These are phyloP conservation scores for Oxytorus armatus DNA, from an alignment of 2,888 invertebrate species.

Conservation along the genomic window DNA sequence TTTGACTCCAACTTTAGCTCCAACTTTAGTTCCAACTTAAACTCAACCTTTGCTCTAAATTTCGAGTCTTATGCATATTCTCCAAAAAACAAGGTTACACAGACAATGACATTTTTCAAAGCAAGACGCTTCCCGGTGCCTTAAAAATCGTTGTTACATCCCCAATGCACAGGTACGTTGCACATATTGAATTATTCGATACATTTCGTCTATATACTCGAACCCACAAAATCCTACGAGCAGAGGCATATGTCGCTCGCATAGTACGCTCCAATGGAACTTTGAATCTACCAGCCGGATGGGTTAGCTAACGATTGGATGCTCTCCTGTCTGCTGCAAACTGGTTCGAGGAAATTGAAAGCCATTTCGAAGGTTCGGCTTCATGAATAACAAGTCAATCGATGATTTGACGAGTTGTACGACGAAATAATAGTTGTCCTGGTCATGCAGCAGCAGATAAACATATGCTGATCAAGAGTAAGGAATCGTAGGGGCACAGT, in stretches of 20 bases:
- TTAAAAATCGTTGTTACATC: neutral
- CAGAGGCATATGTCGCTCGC: neutral
- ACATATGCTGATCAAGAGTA: neutral
- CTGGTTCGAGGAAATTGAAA: slow-evolving; percentile 56
- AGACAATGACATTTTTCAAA: neutral
- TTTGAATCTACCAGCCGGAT: slow-evolving; percentile 12
- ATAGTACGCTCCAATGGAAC: slow-evolving; percentile 4
- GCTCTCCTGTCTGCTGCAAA: neutral
- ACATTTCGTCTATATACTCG: neutral
- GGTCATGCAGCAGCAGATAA: neutral
- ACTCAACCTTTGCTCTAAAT: no score
- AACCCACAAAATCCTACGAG: neutral
- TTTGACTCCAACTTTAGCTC: no score
- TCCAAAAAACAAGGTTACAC: neutral
- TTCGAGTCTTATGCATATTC: no score
- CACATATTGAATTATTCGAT: slow-evolving; percentile 9
- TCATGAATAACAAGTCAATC: slow-evolving; percentile 40
- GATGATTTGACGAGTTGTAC: slow-evolving; percentile 26
- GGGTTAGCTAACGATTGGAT: neutral
- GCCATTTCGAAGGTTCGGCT: slow-evolving; percentile 40
- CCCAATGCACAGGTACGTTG: neutral
- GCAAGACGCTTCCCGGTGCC: neutral
- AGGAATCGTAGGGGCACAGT: no score
- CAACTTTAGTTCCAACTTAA: no score
- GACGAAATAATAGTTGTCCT: neutral